These are phyloP conservation scores for Onychomys arenicola DNA, from an alignment of 2,797 vertebrate species.

Conservation along the genomic window DNA sequence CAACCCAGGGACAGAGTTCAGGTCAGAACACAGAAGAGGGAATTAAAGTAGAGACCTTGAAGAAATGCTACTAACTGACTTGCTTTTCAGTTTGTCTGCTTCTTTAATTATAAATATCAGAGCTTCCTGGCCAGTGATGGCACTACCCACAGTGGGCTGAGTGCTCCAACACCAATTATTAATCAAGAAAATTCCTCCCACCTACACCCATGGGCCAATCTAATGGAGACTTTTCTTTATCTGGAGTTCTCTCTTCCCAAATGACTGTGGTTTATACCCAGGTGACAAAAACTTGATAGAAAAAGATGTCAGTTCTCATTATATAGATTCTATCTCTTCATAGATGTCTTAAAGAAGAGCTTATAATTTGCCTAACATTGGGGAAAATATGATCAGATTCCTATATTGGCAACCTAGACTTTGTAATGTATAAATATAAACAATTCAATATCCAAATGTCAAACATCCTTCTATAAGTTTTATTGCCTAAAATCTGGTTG, in stretches of 20 bases:
- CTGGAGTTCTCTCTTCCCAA: background rate
- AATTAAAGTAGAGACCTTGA: background rate
- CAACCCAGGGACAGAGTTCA: background rate
- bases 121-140: rapidly evolving
- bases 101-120: background rate
- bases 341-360: background rate
- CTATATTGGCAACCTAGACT: background rate
- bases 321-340: background rate
- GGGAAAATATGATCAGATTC: background rate
- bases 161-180: background rate
- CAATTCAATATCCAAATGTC: background rate
- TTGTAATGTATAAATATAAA: background rate
- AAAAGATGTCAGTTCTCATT: background rate
- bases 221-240: background rate
- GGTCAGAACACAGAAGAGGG: background rate
- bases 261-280: background rate
- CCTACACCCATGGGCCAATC: background rate
- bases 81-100: background rate
- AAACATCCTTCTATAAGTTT: background rate
- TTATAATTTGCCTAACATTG: background rate
- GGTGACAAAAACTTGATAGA: background rate
- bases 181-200: background rate
- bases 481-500: background rate
- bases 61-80: background rate
- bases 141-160: background rate